Evolutionary conservation across 2,888 invertebrate genomes (phyloP), one percentile per base, ranked within the genome.

Genomic region (Archaeoteleia sp.): DNA sequence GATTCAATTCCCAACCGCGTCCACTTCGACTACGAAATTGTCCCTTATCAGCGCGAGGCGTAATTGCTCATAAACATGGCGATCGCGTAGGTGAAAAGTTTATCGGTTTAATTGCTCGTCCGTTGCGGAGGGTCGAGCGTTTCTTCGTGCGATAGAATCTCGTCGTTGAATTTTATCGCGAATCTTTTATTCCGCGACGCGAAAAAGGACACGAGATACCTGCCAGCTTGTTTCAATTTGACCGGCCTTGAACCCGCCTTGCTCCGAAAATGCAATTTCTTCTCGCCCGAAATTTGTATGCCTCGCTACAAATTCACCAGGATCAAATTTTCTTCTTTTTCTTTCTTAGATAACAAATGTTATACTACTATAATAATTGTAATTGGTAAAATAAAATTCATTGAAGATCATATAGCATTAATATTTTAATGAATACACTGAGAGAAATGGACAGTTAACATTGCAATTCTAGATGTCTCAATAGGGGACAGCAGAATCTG

Each of bases 71-170:
- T 63, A 68, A 63, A 63, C 43, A 58, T 68, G 62, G 63, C 58
- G 62, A 27, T 25, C 46, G 54, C 49, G 49, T 68, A 68, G 68
- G 68, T 63, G 68, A 58, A 68, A 68, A 67, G 67, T 68, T 63
- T 68, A 68, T 68, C 68, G 49, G 49, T 49, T 62, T 68, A 68
- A 68, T 68, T 68, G 53, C 68, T 54, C 58, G 40, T 61, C 61
- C 61, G 40, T 58, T 62, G 62, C 55, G 54, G 63, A 63, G 68
- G 58, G 63, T 58, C 62, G 62, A 58, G 35, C 34, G 40, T 27
- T 30, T 30, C 51, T n/a, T n/a, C n/a, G 10, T 29, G 39, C 35
- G 67, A 62, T 67, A 53, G 9, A 49, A 62, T 67, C 58, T 58
- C 48, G 49, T 13, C 48, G 40, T 32, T 45, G 25, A 53, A 49